A percentile compares a stretch with the other conserved stretches of the same genome.
phyloP scores from a whole-genome alignment of 1,140 invertebrate genomes.

The Heliconius himera region DNA sequence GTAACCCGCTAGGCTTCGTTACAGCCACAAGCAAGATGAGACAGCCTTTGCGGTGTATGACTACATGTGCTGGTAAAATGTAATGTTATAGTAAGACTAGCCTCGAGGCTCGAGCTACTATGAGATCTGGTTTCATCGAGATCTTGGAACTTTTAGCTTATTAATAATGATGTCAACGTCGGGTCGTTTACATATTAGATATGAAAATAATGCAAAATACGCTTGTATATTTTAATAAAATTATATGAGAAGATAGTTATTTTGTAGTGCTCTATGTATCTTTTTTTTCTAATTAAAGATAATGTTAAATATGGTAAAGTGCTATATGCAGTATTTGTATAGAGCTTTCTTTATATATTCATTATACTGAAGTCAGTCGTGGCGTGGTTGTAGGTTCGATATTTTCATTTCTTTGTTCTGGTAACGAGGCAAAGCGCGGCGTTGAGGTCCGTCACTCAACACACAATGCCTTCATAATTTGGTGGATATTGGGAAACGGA shows the following conservation, averaged over 20 bases:
- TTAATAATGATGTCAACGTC: not conserved
- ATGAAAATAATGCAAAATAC: not conserved
- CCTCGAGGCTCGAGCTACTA: constrained; percentile 35
- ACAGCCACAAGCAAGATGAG: constrained; percentile 7
- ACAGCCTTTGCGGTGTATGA: constrained; percentile 20
- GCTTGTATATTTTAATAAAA: too few relatives aligned
- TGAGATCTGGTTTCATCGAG: constrained; percentile 36
- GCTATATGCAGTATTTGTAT: not conserved
- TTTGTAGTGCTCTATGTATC: too few relatives aligned
- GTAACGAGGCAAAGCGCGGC: too few relatives aligned
- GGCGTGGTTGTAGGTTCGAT: too few relatives aligned
- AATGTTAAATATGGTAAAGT: not conserved
- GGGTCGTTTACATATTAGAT: not conserved
- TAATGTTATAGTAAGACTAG: constrained; percentile 44
- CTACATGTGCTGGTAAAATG: constrained; percentile 39
- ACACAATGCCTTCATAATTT: too few relatives aligned
- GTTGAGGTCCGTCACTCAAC: too few relatives aligned
- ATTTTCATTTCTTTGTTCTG: too few relatives aligned
- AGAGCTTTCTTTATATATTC: not conserved
- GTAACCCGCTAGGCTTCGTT: not conserved
- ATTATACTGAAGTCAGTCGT: not conserved
- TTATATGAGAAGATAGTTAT: too few relatives aligned
- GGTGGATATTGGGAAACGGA: too few relatives aligned
- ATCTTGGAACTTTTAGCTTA: not conserved
- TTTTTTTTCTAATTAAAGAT: too few relatives aligned